Conservation (phyloP, 2,797 vertebrate genomes). For the Varecia variegata region DNA sequence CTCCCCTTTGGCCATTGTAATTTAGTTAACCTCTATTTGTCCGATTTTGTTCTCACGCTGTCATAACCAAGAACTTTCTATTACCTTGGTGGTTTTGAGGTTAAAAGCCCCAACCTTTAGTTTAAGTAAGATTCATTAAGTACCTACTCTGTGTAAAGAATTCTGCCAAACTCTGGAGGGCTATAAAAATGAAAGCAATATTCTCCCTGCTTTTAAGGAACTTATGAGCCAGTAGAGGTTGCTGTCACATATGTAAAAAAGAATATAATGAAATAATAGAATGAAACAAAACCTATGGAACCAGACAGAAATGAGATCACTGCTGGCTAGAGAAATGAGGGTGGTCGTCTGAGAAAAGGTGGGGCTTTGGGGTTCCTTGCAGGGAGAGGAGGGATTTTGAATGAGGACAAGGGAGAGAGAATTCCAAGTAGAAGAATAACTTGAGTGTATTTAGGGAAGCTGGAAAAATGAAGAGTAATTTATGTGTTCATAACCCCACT, state of each 20-base stretch:
- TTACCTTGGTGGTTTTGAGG: background rate
- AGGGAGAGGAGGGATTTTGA: background rate
- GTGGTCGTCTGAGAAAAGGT: background rate
- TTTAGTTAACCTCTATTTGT: background rate
- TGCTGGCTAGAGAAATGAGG: background rate
- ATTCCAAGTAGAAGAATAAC: background rate
- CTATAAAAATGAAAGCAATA: background rate
- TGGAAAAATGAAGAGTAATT: background rate
- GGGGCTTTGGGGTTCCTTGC: background rate
- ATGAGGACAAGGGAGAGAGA: background rate
- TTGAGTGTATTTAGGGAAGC: background rate
- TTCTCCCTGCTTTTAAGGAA: background rate
- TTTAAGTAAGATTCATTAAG: background rate
- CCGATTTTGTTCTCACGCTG: background rate
- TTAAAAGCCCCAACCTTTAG: background rate
- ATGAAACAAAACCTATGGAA: background rate
- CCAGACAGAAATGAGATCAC: background rate
- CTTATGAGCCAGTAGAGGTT: background rate
- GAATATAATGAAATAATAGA: background rate
- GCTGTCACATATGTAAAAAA: background rate
- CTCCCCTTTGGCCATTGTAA: background rate
- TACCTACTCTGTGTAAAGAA: background rate
- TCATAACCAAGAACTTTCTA: background rate
- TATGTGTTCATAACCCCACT: background rate
- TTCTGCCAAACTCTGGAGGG: background rate